Conservation (phyloP, 2,888 invertebrate species). For the Erannis defoliaria region DNA sequence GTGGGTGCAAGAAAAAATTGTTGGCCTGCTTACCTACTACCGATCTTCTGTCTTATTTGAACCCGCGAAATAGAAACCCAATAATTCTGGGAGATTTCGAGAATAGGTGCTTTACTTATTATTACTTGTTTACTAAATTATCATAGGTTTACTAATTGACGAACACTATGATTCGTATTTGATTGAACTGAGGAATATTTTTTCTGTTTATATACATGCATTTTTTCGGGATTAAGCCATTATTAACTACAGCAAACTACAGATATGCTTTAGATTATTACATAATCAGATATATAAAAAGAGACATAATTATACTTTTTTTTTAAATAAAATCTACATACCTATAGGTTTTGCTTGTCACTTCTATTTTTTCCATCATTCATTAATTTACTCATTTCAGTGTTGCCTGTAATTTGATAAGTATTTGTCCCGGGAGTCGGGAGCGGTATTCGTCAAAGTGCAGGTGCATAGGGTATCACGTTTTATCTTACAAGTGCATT, state of each 20-base stretch:
- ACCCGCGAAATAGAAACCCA: not conserved
- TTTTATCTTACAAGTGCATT: conserved; percentile 33
- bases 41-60: not conserved
- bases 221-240: too few species aligned
- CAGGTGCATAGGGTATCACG: conserved; percentile 48
- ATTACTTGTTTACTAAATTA: too few species aligned
- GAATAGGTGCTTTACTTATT: not conserved
- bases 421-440: conserved; percentile 22
- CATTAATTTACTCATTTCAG: not conserved
- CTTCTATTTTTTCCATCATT: conserved; percentile 8
- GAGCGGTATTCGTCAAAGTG: conserved; percentile 43
- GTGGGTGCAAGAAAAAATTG: conserved; percentile 17
- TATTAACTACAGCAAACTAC: too few species aligned
- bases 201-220: too few species aligned
- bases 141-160: too few species aligned
- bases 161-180: too few species aligned
- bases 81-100: not conserved
- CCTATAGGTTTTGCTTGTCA: not conserved
- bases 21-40: conserved; percentile 20
- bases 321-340: too few species aligned
- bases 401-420: conserved; percentile 45
- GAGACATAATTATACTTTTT: too few species aligned
- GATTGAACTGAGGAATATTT: too few species aligned
- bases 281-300: too few species aligned
- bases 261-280: too few species aligned